Evolutionary conservation across 2,888 invertebrate genomes (phyloP), one percentile per base, ranked within the genome.

Genomic region (Eristalinus sepulchralis): DNA sequence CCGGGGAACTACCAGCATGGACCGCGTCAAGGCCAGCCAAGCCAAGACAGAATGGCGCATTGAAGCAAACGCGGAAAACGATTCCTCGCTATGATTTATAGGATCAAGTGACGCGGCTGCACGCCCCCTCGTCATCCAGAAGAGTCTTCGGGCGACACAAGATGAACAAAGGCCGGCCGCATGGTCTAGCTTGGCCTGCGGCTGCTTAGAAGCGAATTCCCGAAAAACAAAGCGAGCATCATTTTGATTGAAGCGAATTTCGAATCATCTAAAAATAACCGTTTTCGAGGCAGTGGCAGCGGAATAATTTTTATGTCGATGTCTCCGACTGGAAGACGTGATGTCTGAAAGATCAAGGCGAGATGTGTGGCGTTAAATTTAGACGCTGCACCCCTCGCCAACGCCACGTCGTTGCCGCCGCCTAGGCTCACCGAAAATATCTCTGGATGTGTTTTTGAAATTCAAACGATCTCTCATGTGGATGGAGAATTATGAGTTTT

Each of bases 291-390:
- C 47, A 17, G 34, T 33, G n/a, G 11, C 33, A 47, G 10, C 20
- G 20, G 17, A 57, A 63, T 24, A 55, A 33, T 31, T 55, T 78
- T 34, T 60, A 70, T 73, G 63, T n/a, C n/a, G 34, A 64, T 64
- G 83, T 83, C 73, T 79, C 73, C 59, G 64, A 73, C 64, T 84
- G 67, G 71, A 84, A 84, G 80, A 76, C 84, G 34, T 47, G 22
- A 39, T 67, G 84, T 84, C 80, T 84, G 63, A 78, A 64, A 57
- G 73, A 75, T 64, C 64, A 66, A 47, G 36, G 47, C 72, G 33
- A 33, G 31, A 31, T 24, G 63, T 27, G 47, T 20, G 36, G 47
- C 55, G 62, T 27, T 77, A 70, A 77, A 77, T 63, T 68, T 77
- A 70, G 68, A 68, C 22, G 31, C 55, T 68, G 53, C 63, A 63